Evolutionary conservation across 2,113 vertebrate genomes (phyloP).

Genomic region (Motacilla alba): DNA sequence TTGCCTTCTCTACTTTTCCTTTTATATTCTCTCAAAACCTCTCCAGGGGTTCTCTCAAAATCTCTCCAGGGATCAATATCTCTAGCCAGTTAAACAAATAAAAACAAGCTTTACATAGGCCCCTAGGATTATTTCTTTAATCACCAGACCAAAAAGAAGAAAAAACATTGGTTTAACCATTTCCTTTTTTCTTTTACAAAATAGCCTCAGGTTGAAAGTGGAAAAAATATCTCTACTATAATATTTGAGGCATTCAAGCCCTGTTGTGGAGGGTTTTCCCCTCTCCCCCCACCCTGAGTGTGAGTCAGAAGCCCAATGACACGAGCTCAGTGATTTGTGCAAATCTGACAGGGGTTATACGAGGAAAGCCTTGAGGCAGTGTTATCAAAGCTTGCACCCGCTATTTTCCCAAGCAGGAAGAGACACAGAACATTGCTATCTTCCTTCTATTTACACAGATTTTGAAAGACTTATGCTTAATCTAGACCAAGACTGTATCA

Average conservation of each 20-base stretch:
- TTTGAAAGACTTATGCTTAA: neutral
- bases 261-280: neutral
- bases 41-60: neutral
- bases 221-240: neutral
- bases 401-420: neutral
- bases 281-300: fast-evolving
- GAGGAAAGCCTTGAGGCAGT: neutral
- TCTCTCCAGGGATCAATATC: neutral
- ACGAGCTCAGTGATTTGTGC: neutral
- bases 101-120: neutral
- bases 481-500: neutral
- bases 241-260: neutral
- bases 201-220: neutral
- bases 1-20: neutral
- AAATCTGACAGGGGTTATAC: neutral
- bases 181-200: neutral
- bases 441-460: conserved; percentile 5
- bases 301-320: neutral
- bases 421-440: neutral
- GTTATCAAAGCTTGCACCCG: neutral
- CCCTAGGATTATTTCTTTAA: neutral
- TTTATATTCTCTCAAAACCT: neutral
- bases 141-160: neutral
- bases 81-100: neutral
- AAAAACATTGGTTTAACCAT: neutral